A percentile compares a stretch with the other conserved stretches of the same genome.
Evolutionary conservation across 30 jellyfish, hydroid and myxozoan genomes (phyloP).

Genomic region (Hydractinia symbiolongicarpus): DNA sequence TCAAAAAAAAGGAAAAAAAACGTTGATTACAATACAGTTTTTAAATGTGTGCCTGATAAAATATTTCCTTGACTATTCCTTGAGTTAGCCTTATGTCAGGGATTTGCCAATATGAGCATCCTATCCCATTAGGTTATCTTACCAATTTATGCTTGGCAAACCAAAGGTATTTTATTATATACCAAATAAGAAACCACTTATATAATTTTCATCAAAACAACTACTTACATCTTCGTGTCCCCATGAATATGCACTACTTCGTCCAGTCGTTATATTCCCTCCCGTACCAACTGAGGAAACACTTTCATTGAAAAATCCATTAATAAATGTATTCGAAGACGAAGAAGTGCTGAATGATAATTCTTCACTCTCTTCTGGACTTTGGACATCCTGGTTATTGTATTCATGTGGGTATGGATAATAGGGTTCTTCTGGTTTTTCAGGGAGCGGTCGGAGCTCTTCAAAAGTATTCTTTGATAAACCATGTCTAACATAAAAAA

Average conservation of each 20-base stretch:
- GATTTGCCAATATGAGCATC: too few relatives aligned
- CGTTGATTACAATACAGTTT: too few relatives aligned
- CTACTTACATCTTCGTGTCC: constrained; percentile 81
- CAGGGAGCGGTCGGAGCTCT: constrained; percentile 67
- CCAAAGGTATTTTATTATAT: too few relatives aligned
- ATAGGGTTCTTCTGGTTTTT: constrained; percentile 58
- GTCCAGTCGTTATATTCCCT: constrained; percentile 51
- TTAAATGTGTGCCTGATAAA: too few relatives aligned
- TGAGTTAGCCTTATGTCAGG: too few relatives aligned
- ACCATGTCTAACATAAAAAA: constrained; percentile 54
- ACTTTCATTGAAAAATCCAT: constrained; percentile 17
- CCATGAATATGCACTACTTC: constrained; percentile 90
- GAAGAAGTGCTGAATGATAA: not conserved
- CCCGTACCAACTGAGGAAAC: constrained; percentile 68
- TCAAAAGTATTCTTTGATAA: constrained; percentile 55
- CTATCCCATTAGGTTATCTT: too few relatives aligned
- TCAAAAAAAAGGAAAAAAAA: too few relatives aligned
- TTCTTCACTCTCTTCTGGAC: not conserved
- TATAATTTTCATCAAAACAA: too few relatives aligned
- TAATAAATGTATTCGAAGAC: constrained; percentile 1
- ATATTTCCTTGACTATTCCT: too few relatives aligned
- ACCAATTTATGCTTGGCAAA: too few relatives aligned
- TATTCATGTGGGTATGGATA: constrained; percentile 23
- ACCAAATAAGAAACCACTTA: too few relatives aligned
- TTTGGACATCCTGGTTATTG: not conserved